phyloP scores from a whole-genome alignment of 2,797 vertebrate genomes.

The Sebastolobus altivelis region DNA sequence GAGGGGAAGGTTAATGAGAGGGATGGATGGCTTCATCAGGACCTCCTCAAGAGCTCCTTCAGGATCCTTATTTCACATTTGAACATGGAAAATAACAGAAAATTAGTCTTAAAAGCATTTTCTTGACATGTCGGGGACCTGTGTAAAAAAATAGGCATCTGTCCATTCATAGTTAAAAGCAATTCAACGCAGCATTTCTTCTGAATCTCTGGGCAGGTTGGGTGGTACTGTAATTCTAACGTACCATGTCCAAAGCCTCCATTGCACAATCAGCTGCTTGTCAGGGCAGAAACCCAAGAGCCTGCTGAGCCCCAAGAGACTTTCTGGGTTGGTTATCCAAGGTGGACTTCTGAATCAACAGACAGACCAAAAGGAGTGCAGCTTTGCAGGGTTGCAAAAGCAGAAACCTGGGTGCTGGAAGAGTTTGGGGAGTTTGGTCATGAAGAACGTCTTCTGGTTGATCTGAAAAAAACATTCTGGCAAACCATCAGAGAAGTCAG shows the following conservation, averaged over 20 bases:
- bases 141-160: not conserved
- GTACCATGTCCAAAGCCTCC: not conserved
- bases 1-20: slow-evolving; percentile 10
- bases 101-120: not conserved
- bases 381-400: not conserved
- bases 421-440: not conserved
- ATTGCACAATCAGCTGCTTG: not conserved
- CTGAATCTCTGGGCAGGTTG: not conserved
- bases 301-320: not conserved
- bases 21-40: not conserved
- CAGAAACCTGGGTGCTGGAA: not conserved
- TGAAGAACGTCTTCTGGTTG: not conserved
- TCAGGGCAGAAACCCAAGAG: not conserved
- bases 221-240: not conserved
- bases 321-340: not conserved
- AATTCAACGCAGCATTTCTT: not conserved
- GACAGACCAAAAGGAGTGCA: not conserved
- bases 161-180: not conserved
- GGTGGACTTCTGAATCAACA: not conserved
- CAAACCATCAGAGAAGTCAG: too few relatives aligned
- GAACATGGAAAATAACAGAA: not conserved
- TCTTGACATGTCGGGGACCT: not conserved
- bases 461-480: not conserved
- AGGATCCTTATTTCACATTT: not conserved
- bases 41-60: not conserved